These are phyloP conservation scores for Panopea generosa DNA, from an alignment of 2,888 invertebrate genomes.

Conservation along the genomic window DNA sequence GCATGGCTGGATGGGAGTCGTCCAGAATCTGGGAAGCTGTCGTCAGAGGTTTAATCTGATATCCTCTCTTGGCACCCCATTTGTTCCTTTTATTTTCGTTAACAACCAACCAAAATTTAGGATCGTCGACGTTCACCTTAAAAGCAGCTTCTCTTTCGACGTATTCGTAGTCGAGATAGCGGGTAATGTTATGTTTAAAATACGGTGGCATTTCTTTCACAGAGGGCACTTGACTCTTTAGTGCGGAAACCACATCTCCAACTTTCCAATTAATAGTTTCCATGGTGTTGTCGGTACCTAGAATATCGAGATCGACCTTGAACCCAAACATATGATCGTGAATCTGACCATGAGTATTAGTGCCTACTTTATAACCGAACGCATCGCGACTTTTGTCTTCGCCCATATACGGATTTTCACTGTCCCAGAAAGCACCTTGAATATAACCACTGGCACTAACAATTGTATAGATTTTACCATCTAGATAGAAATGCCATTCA, in stretches of 20 bases:
- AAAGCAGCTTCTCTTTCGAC: conserved; percentile 58
- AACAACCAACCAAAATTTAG: conserved; percentile 66
- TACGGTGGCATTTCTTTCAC: conserved; percentile 49
- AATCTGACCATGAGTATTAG: conserved; percentile 59
- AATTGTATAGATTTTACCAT: conserved; percentile 59
- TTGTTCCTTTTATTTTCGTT: conserved; percentile 65
- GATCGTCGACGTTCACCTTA: conserved; percentile 56
- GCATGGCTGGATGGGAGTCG: conserved; percentile 57
- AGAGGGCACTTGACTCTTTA: conserved; percentile 46
- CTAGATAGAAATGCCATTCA: conserved; percentile 64
- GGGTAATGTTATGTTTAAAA: conserved; percentile 65
- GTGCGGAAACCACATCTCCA: conserved; percentile 58
- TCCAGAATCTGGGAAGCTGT: conserved; percentile 63
- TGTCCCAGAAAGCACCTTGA: conserved; percentile 63
- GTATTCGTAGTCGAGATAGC: conserved; percentile 65
- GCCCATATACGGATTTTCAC: conserved; percentile 57
- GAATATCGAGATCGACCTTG: conserved; percentile 71
- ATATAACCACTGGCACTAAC: conserved; percentile 62
- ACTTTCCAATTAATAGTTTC: conserved; percentile 68
- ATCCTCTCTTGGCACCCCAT: conserved; percentile 66
- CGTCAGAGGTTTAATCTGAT: conserved; percentile 63
- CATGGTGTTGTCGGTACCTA: conserved; percentile 64
- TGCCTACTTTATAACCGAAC: conserved; percentile 55
- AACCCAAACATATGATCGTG: conserved; percentile 74
- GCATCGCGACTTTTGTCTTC: conserved; percentile 54